phyloP scores from a whole-genome alignment of 2,113 vertebrate genomes.

The Antechinus flavipes region DNA sequence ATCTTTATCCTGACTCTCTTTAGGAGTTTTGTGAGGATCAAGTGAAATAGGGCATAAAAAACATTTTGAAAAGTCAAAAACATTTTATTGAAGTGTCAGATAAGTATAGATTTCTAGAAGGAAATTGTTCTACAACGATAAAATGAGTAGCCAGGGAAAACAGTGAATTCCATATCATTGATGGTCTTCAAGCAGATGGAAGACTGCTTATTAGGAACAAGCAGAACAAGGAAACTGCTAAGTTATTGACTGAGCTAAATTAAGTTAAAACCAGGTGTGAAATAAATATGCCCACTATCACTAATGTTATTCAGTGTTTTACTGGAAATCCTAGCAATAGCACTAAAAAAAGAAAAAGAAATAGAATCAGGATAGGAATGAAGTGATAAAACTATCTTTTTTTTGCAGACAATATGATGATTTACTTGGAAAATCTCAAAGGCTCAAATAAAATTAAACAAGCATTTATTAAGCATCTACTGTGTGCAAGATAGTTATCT shows the following conservation, averaged over 20 bases:
- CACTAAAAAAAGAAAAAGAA: background rate
- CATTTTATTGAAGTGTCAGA: background rate
- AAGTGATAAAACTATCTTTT: background rate
- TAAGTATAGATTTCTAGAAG: background rate
- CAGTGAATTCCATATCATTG: background rate
- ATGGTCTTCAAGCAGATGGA: background rate
- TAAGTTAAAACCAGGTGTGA: background rate
- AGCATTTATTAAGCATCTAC: background rate
- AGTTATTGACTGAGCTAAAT: background rate
- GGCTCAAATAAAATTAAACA: background rate
- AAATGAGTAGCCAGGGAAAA: background rate
- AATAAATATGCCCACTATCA: background rate
- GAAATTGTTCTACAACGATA: background rate
- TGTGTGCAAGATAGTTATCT: background rate
- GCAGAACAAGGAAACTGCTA: background rate
- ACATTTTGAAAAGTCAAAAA: background rate
- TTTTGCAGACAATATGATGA: too few relatives aligned
- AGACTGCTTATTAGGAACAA: background rate
- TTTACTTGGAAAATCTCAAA: background rate
- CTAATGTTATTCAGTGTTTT: background rate
- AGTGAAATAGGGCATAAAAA: background rate
- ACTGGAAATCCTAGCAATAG: background rate
- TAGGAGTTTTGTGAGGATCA: background rate
- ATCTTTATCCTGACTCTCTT: background rate
- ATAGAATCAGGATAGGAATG: background rate